Evolutionary conservation across 2,797 vertebrate species (phyloP), one percentile per base, ranked within the genome.

Genomic region (Chrysolophus pictus): DNA sequence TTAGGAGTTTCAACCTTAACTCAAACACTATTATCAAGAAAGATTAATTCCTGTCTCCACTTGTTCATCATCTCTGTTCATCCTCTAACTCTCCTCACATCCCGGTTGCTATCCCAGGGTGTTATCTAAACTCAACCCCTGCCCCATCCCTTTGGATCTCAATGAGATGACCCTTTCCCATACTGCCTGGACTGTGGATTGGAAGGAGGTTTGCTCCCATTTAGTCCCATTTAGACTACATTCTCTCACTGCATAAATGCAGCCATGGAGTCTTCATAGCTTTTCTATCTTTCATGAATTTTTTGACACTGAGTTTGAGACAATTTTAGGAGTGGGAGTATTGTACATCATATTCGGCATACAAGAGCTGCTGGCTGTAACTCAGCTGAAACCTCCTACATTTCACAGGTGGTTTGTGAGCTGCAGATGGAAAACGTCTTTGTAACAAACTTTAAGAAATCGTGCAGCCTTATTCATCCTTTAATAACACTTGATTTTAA

Each of bases 381-480:
- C 18, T 75, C 83, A 80, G 44, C 11, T 84, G 49, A 59, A 92
- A 46, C 77, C 77, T 92, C 91, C 91, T 69, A 94, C 91, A 53
- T 84, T n/a, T 72, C 75, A 55, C 88, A 90, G 63, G 90, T 76
- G 79, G 89, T 68, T 84, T 88, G 9, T n/a, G 44, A 87, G 58
- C 73, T 83, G 53, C 77, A 60, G 62, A 49, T 93, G 90, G 78
- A 91, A 78, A 90, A 93, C 28, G 76, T 87, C 35, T 70, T 39
- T 55, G 35, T 0, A 44, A 73, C 68, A 79, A 75, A 13, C 6
- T 10, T 67, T 0, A 5, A 46, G 31, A 62, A 76, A 12, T 11
- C 4, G 72, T 24, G n/a, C 37, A 84, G 56, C 39, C 63, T 91
- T 85, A 84, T 71, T 85, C 7, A 11, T 77, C 72, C 58, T 87